Conservation (phyloP, 1,140 invertebrate species). For the Drosophila parabipectinata region DNA sequence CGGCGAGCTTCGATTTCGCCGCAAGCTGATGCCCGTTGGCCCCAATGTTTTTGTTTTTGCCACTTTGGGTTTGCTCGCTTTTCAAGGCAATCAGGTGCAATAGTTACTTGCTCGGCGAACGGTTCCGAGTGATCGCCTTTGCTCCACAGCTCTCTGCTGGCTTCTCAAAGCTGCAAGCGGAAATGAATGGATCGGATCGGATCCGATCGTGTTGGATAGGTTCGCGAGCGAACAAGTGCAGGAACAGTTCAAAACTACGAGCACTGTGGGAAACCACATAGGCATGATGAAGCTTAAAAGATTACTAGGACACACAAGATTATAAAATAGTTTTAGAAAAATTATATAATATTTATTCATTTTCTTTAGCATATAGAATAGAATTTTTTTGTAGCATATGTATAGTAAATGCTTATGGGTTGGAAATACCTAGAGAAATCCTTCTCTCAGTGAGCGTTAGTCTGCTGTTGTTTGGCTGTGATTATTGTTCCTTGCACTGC, state of each 20-base stretch:
- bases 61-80: slow-evolving; percentile 54
- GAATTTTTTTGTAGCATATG: no score
- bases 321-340: no score
- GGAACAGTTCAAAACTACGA: slow-evolving; percentile 9
- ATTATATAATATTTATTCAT: no score
- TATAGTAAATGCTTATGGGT: no score
- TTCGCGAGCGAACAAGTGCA: slow-evolving; percentile 66
- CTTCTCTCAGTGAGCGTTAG: slow-evolving; percentile 11
- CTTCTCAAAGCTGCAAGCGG: slow-evolving; percentile 58
- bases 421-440: no score
- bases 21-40: slow-evolving; percentile 32
- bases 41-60: slow-evolving; percentile 62
- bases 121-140: slow-evolving; percentile 71
- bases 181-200: slow-evolving; percentile 58
- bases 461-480: slow-evolving; percentile 4
- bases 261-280: not conserved
- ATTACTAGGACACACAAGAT: no score
- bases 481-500: slow-evolving; percentile 41
- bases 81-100: slow-evolving; percentile 82
- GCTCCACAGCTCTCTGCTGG: slow-evolving; percentile 34
- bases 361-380: no score
- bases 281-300: no score
- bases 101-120: slow-evolving; percentile 53
- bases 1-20: slow-evolving; percentile 28
- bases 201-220: slow-evolving; percentile 35